phyloP scores from a whole-genome alignment of 2,113 vertebrate species.

The Salvator merianae region DNA sequence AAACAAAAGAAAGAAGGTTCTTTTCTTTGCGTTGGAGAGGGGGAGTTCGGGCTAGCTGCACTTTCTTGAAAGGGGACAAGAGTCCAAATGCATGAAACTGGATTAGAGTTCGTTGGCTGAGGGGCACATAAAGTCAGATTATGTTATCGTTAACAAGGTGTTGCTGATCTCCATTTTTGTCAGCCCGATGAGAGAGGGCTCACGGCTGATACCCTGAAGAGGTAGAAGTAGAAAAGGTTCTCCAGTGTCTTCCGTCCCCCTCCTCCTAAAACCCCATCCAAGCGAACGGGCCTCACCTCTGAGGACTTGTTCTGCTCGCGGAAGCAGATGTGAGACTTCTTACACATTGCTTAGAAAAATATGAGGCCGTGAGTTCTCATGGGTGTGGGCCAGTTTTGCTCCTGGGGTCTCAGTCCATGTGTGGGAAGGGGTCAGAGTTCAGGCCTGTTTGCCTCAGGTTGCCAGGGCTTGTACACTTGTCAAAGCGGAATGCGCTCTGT shows the following conservation, averaged over 20 bases:
- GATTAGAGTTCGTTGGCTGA: no score
- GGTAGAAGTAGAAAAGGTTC: neutral
- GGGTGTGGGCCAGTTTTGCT: neutral
- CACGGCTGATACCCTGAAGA: neutral
- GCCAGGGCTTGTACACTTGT: neutral
- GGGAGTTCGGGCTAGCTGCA: fast-evolving
- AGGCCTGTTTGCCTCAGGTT: neutral
- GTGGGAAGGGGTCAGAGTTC: neutral
- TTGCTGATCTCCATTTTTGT: neutral
- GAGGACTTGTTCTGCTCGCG: neutral
- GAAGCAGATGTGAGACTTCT: neutral
- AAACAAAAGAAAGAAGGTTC: neutral
- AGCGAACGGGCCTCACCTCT: neutral
- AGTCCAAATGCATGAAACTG: no score
- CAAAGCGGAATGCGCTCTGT: neutral
- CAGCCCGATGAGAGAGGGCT: neutral
- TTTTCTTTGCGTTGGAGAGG: neutral
- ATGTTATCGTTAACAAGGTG: neutral
- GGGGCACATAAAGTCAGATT: neutral
- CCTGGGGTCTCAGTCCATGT: neutral
- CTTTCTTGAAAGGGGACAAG: neutral
- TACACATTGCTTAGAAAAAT: fast-evolving
- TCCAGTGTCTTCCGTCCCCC: no score
- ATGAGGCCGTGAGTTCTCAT: neutral
- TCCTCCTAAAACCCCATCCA: neutral